A percentile compares a stretch with the other conserved stretches of the same genome.
Evolutionary conservation across 2,113 vertebrate genomes (phyloP).

Genomic region (Caracal caracal): DNA sequence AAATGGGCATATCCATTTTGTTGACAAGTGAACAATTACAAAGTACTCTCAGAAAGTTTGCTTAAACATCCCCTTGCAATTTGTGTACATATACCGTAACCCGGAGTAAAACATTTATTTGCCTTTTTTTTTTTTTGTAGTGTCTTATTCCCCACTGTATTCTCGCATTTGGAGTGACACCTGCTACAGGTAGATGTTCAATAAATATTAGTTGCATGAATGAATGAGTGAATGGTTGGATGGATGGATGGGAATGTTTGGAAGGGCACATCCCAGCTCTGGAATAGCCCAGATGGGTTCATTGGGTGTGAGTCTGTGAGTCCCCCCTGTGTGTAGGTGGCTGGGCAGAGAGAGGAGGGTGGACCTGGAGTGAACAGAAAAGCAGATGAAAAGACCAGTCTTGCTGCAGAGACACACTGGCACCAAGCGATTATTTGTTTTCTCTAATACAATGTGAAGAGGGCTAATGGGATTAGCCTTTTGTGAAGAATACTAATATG

Average conservation of each 20-base stretch:
- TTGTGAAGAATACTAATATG: constrained; percentile 82
- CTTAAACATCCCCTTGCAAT: not conserved
- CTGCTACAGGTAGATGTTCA: not conserved
- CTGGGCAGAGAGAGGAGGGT: not conserved
- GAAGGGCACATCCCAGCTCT: not conserved
- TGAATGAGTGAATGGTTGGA: not conserved
- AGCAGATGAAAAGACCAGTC: not conserved
- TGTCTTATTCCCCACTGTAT: not conserved
- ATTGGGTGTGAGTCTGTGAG: not conserved
- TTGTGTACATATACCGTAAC: not conserved
- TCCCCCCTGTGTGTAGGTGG: not conserved
- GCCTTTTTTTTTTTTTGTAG: not conserved
- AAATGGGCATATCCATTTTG: not conserved
- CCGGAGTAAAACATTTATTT: not conserved
- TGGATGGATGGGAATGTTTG: not conserved
- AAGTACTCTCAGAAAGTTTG: not conserved
- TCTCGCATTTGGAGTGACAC: not conserved
- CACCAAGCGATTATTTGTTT: constrained; percentile 68
- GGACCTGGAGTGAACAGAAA: not conserved
- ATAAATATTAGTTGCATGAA: not conserved
- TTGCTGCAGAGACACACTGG: not conserved
- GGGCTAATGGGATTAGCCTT: constrained; percentile 81
- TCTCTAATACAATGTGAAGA: constrained; percentile 75
- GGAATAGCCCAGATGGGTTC: not conserved
- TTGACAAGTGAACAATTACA: not conserved